Percentiles rank a stretch among this genome's conserved stretches.
phyloP scores from a whole-genome alignment of 2,797 vertebrate species.

The Poecilia picta region DNA sequence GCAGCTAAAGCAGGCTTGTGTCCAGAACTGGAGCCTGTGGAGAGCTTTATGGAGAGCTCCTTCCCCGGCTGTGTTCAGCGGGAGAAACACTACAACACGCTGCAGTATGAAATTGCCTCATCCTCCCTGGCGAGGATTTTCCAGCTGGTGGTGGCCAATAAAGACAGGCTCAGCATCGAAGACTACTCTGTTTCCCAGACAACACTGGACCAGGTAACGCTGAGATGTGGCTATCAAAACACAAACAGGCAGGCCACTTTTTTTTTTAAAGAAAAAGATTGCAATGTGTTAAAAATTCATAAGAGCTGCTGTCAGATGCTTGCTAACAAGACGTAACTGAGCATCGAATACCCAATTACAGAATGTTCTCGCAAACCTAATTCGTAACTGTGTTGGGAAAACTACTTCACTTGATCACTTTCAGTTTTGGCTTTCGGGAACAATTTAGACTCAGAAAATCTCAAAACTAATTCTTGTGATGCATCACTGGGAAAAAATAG shows the following conservation, averaged over 20 bases:
- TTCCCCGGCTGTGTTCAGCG: slow-evolving; percentile 90
- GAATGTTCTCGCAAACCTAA: not conserved
- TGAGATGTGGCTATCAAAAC: not conserved
- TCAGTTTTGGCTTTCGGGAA: not conserved
- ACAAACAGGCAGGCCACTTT: not conserved
- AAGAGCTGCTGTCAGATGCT: not conserved
- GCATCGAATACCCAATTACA: not conserved
- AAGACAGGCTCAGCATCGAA: slow-evolving; percentile 91
- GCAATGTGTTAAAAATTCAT: not conserved
- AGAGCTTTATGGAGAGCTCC: slow-evolving; percentile 88
- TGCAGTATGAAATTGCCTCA: slow-evolving; percentile 92
- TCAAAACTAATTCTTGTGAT: not conserved
- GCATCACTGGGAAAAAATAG: not conserved
- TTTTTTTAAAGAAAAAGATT: not conserved
- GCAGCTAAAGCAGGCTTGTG: slow-evolving; percentile 79
- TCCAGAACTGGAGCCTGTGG: slow-evolving; percentile 87
- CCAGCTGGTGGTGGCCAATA: slow-evolving; percentile 92
- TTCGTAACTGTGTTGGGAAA: not conserved
- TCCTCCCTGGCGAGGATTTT: slow-evolving; percentile 94
- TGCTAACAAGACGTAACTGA: not conserved
- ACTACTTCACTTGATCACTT: not conserved
- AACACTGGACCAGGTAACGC: slow-evolving; percentile 93
- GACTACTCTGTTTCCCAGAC: slow-evolving; percentile 97
- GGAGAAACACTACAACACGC: slow-evolving; percentile 94
- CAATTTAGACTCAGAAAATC: not conserved